Evolutionary conservation across 1,140 invertebrate species (phyloP).

Genomic region (Nasonia vitripennis): DNA sequence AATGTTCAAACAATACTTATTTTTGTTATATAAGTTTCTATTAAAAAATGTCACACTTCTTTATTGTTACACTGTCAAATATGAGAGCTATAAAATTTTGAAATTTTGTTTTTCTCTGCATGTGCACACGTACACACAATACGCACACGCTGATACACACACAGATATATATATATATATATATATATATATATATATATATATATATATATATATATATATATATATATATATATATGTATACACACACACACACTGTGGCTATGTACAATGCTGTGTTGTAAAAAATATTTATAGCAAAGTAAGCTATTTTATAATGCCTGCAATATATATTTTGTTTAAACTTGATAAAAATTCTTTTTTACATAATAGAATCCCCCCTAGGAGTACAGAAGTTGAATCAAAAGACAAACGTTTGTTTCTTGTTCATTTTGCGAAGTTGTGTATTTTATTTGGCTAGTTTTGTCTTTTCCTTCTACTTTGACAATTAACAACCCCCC

Average conservation of each 20-base stretch:
- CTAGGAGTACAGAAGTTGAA: too few relatives aligned
- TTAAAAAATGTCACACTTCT: background rate
- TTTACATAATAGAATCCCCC: background rate
- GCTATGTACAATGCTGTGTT: background rate
- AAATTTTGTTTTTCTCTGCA: background rate
- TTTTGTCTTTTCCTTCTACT: slow-evolving; percentile 14
- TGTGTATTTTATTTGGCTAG: background rate
- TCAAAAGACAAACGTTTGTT: background rate
- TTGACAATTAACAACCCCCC: background rate
- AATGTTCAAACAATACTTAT: background rate
- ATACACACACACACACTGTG: background rate
- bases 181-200: background rate
- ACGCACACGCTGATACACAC: background rate
- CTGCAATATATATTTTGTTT: background rate
- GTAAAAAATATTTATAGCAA: background rate
- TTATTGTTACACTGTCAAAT: background rate
- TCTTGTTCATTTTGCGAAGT: background rate
- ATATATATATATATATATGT: too few relatives aligned
- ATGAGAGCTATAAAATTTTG: background rate
- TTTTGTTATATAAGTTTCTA: background rate
- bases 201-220: background rate
- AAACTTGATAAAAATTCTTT: background rate
- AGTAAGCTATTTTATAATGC: background rate
- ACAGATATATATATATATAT: background rate
- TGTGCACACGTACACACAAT: too few relatives aligned